These are phyloP conservation scores for Ptyas mucosa DNA, from an alignment of 2,113 vertebrate species.

Conservation along the genomic window DNA sequence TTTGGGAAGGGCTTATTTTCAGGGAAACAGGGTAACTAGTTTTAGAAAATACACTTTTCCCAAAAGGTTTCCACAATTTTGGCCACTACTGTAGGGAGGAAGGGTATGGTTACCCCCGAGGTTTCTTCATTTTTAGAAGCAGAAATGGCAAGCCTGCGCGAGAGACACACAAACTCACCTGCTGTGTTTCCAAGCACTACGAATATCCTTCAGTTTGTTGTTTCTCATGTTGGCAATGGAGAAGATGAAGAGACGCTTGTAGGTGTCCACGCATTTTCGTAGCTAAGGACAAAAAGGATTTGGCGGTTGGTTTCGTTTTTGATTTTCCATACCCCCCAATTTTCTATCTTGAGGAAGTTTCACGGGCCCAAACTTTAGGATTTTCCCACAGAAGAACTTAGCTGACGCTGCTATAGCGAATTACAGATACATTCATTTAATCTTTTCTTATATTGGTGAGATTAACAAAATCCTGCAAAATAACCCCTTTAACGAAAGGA, in stretches of 20 bases:
- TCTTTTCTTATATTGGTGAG: neutral
- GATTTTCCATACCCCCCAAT: neutral
- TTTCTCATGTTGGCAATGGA: slow-evolving; percentile 96
- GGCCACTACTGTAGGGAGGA: neutral
- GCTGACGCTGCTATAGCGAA: rapidly evolving
- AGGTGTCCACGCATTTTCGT: slow-evolving; percentile 92
- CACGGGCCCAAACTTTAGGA: neutral
- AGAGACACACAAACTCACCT: slow-evolving; percentile 67
- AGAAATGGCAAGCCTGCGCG: neutral
- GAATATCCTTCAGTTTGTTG: slow-evolving; percentile 90
- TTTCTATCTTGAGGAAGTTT: neutral
- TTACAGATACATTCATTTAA: neutral
- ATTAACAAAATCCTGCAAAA: neutral
- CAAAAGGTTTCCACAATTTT: too few relatives aligned
- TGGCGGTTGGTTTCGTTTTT: neutral
- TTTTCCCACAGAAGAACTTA: neutral
- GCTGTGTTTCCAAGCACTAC: slow-evolving; percentile 97
- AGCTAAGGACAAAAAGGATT: slow-evolving; percentile 67
- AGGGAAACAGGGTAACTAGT: too few relatives aligned
- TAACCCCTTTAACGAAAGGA: neutral
- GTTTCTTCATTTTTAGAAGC: neutral
- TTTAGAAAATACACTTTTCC: too few relatives aligned
- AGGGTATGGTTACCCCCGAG: neutral
- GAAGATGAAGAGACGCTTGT: slow-evolving; percentile 89
- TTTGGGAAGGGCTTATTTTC: too few relatives aligned